Percentiles rank a stretch among this genome's conserved stretches.
Evolutionary conservation across 1,140 invertebrate genomes (phyloP).

Genomic region (Teleogryllus occipitalis): DNA sequence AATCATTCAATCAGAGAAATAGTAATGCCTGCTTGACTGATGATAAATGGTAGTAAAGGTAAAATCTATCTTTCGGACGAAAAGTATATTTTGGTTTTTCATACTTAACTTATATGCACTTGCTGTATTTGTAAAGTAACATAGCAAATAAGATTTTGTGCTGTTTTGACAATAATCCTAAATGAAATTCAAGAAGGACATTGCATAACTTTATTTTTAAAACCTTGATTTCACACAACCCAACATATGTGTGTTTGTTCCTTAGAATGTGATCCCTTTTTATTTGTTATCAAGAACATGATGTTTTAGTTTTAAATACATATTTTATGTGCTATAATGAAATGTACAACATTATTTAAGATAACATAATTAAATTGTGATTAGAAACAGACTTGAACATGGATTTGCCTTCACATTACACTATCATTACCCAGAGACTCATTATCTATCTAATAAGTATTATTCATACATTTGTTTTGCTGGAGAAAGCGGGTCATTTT

Average conservation of each 20-base stretch:
- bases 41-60: not conserved
- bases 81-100: conserved; percentile 1
- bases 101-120: not conserved
- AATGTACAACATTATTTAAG: conserved; percentile 6
- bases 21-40: conserved; percentile 3
- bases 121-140: conserved; percentile 5
- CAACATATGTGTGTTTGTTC: conserved; percentile 4
- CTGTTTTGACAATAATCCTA: conserved; percentile 5
- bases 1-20: not conserved
- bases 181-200: conserved; percentile 5
- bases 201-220: conserved; percentile 6
- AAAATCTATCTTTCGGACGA: conserved; percentile 1
- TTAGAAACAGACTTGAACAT: not conserved
- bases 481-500: no score
- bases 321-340: conserved; percentile 6
- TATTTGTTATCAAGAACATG: not conserved
- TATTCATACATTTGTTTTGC: no score
- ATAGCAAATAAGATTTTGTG: conserved; percentile 5
- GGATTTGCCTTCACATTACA: not conserved
- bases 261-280: not conserved
- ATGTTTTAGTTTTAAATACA: not conserved
- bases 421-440: not conserved
- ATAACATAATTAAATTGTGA: conserved; percentile 6
- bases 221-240: conserved; percentile 1
- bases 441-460: not conserved